These are phyloP conservation scores for Tokudaia muenninki DNA, from an alignment of 2,797 vertebrate species.

Conservation along the genomic window DNA sequence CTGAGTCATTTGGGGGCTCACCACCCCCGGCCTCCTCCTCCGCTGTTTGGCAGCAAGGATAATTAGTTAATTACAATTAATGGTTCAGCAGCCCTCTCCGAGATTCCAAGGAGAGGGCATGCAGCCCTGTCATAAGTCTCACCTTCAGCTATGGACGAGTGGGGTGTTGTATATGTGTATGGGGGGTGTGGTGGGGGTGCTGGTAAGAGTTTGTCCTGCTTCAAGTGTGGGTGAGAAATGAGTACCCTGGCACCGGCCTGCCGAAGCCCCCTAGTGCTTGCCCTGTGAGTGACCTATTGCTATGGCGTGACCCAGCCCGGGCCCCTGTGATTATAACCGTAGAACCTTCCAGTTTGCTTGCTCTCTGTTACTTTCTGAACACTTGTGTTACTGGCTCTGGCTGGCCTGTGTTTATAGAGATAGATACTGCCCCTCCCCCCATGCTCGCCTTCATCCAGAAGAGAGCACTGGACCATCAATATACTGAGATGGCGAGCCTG, in stretches of 20 bases:
- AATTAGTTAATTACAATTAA: conserved; percentile 81
- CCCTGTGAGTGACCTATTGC: neutral
- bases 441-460: neutral
- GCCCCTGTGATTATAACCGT: too few species aligned
- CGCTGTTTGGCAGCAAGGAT: conserved; percentile 69
- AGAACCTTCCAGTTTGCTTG: rapidly evolving
- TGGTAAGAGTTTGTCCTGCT: rapidly evolving
- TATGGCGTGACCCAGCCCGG: neutral
- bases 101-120: neutral
- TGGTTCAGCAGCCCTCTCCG: neutral
- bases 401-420: neutral
- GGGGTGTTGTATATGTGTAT: neutral
- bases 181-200: neutral
- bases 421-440: rapidly evolving
- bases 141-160: neutral
- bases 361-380: neutral
- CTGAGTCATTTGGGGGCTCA: conserved; percentile 72
- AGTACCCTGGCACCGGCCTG: neutral
- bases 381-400: too few species aligned
- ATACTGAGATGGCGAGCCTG: neutral
- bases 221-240: rapidly evolving
- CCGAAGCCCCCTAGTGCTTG: neutral
- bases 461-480: neutral
- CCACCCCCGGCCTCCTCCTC: conserved; percentile 65
- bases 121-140: neutral